A percentile compares a stretch with the other conserved stretches of the same genome.
These are phyloP conservation scores for Bagarius yarrelli DNA, from an alignment of 2,113 vertebrate species.

Conservation along the genomic window DNA sequence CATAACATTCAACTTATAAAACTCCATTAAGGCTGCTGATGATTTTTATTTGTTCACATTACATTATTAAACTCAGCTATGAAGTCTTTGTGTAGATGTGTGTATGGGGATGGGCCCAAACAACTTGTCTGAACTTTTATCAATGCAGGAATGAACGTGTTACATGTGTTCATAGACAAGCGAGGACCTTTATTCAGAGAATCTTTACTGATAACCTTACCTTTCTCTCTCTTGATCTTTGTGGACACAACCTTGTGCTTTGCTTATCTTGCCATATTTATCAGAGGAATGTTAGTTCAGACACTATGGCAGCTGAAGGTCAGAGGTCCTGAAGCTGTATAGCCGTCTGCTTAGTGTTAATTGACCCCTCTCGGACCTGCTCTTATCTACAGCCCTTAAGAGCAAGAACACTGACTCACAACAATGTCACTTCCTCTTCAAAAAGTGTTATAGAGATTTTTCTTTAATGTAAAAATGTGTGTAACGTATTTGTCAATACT, in stretches of 20 bases:
- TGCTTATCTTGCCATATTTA: slow-evolving; percentile 53
- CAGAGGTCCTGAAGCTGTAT: slow-evolving; percentile 37
- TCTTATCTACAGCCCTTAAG: slow-evolving; percentile 41
- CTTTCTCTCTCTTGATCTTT: slow-evolving; percentile 18
- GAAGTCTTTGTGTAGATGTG: slow-evolving; percentile 18
- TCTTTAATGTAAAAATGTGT: slow-evolving; percentile 2
- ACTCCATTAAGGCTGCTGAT: slow-evolving; percentile 5
- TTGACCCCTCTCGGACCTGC: slow-evolving; percentile 48
- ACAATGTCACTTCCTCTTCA: slow-evolving; percentile 22
- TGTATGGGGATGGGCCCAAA: neutral
- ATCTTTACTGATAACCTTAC: slow-evolving; percentile 48
- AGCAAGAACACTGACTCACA: slow-evolving; percentile 23
- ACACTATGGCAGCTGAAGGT: slow-evolving; percentile 38
- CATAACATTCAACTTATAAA: slow-evolving; percentile 19
- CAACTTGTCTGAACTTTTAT: slow-evolving; percentile 30
- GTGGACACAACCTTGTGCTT: slow-evolving; percentile 30
- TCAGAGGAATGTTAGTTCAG: slow-evolving; percentile 49
- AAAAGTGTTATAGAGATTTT: neutral
- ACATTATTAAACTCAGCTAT: slow-evolving; percentile 3
- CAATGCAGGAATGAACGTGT: slow-evolving; percentile 36
- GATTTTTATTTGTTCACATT: slow-evolving; percentile 14
- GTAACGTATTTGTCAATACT: neutral
- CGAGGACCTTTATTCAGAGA: slow-evolving; percentile 34
- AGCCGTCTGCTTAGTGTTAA: slow-evolving; percentile 29
- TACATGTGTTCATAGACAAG: slow-evolving; percentile 46